Conservation (phyloP, 2,797 vertebrate species). For the Pseudochromis fuscus region DNA sequence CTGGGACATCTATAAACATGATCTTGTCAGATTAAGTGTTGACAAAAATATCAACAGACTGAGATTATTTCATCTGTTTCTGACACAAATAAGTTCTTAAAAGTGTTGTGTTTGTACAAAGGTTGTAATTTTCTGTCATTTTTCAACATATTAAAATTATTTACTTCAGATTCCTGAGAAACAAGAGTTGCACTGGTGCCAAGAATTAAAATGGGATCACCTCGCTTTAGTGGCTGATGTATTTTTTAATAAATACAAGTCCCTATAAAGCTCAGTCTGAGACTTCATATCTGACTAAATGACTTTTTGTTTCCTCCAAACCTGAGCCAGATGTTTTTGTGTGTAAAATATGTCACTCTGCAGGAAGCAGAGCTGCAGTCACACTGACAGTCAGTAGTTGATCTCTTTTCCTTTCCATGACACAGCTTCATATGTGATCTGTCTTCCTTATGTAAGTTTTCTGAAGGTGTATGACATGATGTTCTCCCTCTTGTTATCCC, state of each 20-base stretch:
- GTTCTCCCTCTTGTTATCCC: constrained; percentile 31
- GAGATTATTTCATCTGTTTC: background rate
- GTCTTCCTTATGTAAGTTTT: background rate
- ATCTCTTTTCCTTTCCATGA: background rate
- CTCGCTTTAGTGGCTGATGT: background rate
- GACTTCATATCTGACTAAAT: background rate
- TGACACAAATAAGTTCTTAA: background rate
- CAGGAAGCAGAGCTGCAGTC: constrained; percentile 1
- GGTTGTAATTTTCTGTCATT: too few relatives aligned
- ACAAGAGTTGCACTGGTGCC: background rate
- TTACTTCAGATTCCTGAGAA: too few relatives aligned
- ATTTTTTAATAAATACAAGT: background rate
- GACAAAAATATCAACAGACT: background rate
- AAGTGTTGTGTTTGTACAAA: background rate
- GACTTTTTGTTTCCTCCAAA: background rate
- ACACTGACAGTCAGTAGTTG: background rate
- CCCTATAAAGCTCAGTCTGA: background rate
- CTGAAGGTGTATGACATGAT: background rate
- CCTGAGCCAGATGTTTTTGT: constrained; percentile 22
- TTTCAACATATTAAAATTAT: too few relatives aligned
- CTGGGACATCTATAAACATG: too few relatives aligned
- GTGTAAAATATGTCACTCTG: background rate
- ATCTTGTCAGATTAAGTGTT: background rate
- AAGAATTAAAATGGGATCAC: background rate
- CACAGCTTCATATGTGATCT: background rate